Base-by-base conservation (phyloP, 2,113 vertebrate genomes). In the Leucoraja erinaceus region DNA sequence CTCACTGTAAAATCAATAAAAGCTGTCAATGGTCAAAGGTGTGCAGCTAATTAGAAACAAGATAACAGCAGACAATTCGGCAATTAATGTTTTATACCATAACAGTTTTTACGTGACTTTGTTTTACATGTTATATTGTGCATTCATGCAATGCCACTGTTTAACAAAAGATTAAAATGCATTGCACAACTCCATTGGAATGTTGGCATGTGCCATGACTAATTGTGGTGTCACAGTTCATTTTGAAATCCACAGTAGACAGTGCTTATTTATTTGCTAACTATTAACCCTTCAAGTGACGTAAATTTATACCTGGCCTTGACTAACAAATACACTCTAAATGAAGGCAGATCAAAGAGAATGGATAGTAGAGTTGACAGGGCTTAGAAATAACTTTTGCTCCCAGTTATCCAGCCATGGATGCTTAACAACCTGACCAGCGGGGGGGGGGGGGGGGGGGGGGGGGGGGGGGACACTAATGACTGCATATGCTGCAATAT, bases 161-260 rank as follows among this genome's bases (percentile, higher is more conserved):
- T 74, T 38, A 31, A 74, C 90, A 74, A 68, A 90, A 33, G 88
- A 47, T 33, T 70, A 38, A 90, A 84, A 90, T 22, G 38, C 31
- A 74, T 91, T 91, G 68, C 31, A 14, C 66, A 91, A 72, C 90
- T 11, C 66, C 68, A 72, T 74, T 91, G 90, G 90, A 91, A 91
- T 91, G 90, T 72, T 47, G 90, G 90, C 90, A 91, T 72, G 90
- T 72, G 68, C 31, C 90, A 74, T 91, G 90, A 91, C 90, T 91
- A 91, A 91, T 70, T 72, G 90, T 54, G 4, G 18, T 28, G 90
- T 72, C 90, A 91, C 68, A 74, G 66, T 74, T 91, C 18, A 74
- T 91, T 74, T 91, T 91, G 66, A 91, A 86, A 72, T 28, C 90
- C 90, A 38, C n/a, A 90, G 86, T 18, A 33, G 18, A 7, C 31